Percentiles rank a stretch among this genome's conserved stretches.
These are phyloP conservation scores for Podargus strigoides DNA, from an alignment of 2,797 vertebrate species.

Conservation along the genomic window DNA sequence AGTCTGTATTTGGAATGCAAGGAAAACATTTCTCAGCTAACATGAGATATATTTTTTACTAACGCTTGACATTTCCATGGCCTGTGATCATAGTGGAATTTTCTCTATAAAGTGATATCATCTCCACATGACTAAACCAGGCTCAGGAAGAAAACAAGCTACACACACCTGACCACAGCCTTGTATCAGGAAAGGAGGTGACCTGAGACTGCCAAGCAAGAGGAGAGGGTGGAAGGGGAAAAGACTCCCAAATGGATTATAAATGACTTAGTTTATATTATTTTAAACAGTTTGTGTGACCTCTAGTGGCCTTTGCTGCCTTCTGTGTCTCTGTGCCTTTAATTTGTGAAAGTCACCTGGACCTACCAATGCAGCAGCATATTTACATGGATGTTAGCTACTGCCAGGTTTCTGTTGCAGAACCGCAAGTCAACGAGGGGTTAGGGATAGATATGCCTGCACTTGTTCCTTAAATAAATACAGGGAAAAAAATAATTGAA, in stretches of 20 bases:
- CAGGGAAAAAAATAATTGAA: not conserved
- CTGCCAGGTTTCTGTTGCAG: not conserved
- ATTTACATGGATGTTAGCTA: not conserved
- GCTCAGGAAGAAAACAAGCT: not conserved
- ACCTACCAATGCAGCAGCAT: not conserved
- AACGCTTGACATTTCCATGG: constrained; percentile 30
- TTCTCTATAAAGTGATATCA: constrained; percentile 23
- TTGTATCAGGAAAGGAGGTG: not conserved
- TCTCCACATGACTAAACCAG: constrained; percentile 23
- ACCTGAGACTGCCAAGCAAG: not conserved
- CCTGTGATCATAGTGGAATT: constrained; percentile 32
- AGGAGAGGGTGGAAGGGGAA: not conserved
- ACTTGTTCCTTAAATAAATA: not conserved
- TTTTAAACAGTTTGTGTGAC: constrained; percentile 25
- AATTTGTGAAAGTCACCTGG: not conserved
- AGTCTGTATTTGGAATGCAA: not conserved
- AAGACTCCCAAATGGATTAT: not conserved
- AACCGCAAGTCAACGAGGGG: not conserved
- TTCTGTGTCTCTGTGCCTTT: not conserved
- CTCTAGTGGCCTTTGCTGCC: constrained; percentile 23
- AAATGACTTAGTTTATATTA: not conserved
- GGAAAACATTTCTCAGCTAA: constrained; percentile 24
- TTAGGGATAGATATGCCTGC: not conserved
- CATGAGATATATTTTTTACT: not conserved
- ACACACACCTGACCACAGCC: not conserved